Base-by-base conservation (phyloP, 2,888 invertebrate species). In the Eupithecia pulchellata region DNA sequence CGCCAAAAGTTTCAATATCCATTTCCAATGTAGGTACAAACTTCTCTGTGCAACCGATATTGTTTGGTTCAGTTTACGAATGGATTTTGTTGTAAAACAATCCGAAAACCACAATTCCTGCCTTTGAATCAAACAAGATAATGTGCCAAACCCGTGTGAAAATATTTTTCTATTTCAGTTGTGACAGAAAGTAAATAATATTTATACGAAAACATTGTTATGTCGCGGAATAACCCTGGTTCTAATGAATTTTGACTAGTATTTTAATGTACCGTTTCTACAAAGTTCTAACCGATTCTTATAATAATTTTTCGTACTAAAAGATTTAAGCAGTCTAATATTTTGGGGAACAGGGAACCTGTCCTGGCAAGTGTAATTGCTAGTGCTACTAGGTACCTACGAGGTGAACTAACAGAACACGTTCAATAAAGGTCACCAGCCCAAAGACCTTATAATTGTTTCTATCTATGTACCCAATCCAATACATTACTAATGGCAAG, bases 361-460 rank as follows among this genome's bases (percentile, higher is more conserved):
- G n/a, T 1, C 6, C 5, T 39, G n/a, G n/a, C 3, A 8, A n/a
- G n/a, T 20, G 8, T 9, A 47, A 20, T 20, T 47, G 1, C 0
- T 8, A 20, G 9, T 47, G 1, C 0, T 8, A 20, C 20, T 47
- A 20, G 9, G 8, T 0, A 47, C n/a, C 9, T 20, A 20, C n/a
- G 13, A 11, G 9, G 3, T 47, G n/a, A 42, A 20, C 8, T 20
- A 20, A 47, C 20, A 47, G 42, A 42, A 47, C 42, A 42, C 42
- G 9, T 9, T 47, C 25, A 11, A 13, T 25, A 52, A 11, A 13
- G 25, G 52, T 25, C 52, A 52, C 52, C 52, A 52, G 25, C 25
- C 52, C 52, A 52, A 52, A 52, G 20, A 52, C 52, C 52, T 52
- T 52, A 25, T 52, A 52, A 52, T 52, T 52, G 52, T 13, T 52